These are phyloP conservation scores for Brotula barbata DNA, from an alignment of 2,797 vertebrate species.

Conservation along the genomic window DNA sequence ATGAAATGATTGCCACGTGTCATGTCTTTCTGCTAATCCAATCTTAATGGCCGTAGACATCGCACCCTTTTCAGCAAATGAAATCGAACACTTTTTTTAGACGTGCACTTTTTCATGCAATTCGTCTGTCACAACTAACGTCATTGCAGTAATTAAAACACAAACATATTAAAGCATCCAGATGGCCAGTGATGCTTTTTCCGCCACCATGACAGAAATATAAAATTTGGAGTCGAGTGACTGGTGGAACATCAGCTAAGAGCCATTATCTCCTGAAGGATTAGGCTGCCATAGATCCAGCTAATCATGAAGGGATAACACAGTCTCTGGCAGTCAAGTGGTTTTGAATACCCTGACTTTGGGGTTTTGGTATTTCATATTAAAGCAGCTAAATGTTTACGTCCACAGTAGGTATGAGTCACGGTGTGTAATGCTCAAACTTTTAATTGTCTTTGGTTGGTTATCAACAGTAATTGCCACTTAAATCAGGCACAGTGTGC, in stretches of 20 bases:
- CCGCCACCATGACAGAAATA: conserved; percentile 60
- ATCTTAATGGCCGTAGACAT: conserved; percentile 57
- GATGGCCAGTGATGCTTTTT: conserved; percentile 64
- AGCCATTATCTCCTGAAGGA: conserved; percentile 74
- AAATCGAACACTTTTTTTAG: conserved; percentile 59
- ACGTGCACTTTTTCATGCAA: conserved; percentile 54
- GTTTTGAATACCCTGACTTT: conserved; percentile 35
- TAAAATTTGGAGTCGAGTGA: conserved; percentile 69
- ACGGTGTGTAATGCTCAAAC: conserved; percentile 24
- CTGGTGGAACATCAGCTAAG: conserved; percentile 74
- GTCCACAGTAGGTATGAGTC: conserved; percentile 25
- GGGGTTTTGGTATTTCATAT: conserved; percentile 55
- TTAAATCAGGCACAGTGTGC: conserved; percentile 2
- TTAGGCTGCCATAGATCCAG: conserved; percentile 70
- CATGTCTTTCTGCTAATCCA: conserved; percentile 50
- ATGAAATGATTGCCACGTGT: conserved; percentile 37
- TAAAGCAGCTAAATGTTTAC: conserved; percentile 45
- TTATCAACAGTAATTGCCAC: conserved; percentile 7
- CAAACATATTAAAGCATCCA: conserved; percentile 67
- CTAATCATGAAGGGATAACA: conserved; percentile 71
- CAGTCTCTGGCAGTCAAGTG: conserved; percentile 43
- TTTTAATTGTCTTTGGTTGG: conserved; percentile 35
- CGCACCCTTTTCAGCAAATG: conserved; percentile 57
- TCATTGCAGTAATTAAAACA: conserved; percentile 68
- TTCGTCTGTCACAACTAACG: conserved; percentile 71